phyloP scores from a whole-genome alignment of 53 echinoderm and acorn worm genomes.

The Stichopus horrens region DNA sequence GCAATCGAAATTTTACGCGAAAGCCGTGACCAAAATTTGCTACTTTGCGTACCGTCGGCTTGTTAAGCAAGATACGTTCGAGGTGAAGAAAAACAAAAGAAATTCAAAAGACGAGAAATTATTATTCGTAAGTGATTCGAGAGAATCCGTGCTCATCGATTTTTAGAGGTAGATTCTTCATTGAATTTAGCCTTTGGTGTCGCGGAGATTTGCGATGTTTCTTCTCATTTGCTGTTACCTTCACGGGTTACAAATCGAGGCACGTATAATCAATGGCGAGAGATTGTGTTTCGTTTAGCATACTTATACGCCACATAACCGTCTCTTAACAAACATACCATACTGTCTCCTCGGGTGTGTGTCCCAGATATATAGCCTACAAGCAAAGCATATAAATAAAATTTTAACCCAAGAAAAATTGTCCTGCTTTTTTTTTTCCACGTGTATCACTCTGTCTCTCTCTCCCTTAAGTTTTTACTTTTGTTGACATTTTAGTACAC shows the following conservation, averaged over 20 bases:
- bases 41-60: slow-evolving; percentile 4
- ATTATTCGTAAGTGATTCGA: slow-evolving; percentile 24
- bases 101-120: background rate
- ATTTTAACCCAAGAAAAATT: background rate
- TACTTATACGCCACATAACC: background rate
- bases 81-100: no score
- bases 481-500: background rate
- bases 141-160: background rate
- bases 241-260: slow-evolving; percentile 18
- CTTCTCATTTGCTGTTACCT: background rate
- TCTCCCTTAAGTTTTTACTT: background rate
- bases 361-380: background rate
- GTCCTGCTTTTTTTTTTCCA: background rate
- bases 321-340: background rate
- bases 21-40: background rate
- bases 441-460: background rate
- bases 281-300: slow-evolving; percentile 2
- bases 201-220: background rate
- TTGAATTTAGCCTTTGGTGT: slow-evolving; percentile 12
- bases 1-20: background rate
- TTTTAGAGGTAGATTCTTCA: background rate
- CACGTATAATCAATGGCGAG: slow-evolving; percentile 29
- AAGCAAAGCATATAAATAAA: background rate
- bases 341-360: background rate
- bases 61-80: background rate